Conservation (phyloP, 2,888 invertebrate species). For the Microctonus hyperodae region DNA sequence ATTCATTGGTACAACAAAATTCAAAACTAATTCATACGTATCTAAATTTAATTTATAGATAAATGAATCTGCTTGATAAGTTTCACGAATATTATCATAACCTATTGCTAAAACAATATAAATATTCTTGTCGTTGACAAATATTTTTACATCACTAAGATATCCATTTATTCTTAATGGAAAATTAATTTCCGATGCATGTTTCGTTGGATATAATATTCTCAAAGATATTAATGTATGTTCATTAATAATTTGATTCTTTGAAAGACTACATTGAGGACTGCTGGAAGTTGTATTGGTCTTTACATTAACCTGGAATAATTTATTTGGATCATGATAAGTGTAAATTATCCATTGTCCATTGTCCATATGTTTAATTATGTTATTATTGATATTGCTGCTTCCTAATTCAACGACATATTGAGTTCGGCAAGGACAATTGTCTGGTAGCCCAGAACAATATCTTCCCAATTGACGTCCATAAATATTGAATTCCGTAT, state of each 20-base stretch:
- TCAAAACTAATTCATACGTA: slow-evolving; percentile 33
- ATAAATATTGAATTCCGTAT: slow-evolving; percentile 45
- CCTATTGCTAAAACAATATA: slow-evolving; percentile 51
- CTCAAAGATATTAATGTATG: slow-evolving; percentile 46
- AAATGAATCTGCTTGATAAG: slow-evolving; percentile 45
- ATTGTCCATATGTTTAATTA: slow-evolving; percentile 31
- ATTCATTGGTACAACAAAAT: slow-evolving; percentile 45
- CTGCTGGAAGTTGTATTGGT: slow-evolving; percentile 44
- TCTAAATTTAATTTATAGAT: slow-evolving; percentile 46
- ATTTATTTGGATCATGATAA: slow-evolving; percentile 40
- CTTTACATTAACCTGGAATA: slow-evolving; percentile 43
- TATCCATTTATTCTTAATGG: slow-evolving; percentile 42
- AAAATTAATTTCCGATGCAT: slow-evolving; percentile 16
- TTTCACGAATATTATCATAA: slow-evolving; percentile 42
- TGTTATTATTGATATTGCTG: slow-evolving; percentile 30
- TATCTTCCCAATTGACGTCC: slow-evolving; percentile 37
- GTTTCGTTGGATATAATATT: slow-evolving; percentile 1
- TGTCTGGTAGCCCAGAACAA: slow-evolving; percentile 43
- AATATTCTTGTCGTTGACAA: slow-evolving; percentile 42
- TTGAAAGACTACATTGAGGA: slow-evolving; percentile 36
- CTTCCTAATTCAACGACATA: slow-evolving; percentile 41
- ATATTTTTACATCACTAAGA: slow-evolving; percentile 45
- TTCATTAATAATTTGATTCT: slow-evolving; percentile 31
- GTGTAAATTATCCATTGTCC: slow-evolving; percentile 36
- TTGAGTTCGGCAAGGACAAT: slow-evolving; percentile 47